Evolutionary conservation across 2,797 vertebrate genomes (phyloP).

Genomic region (Periophthalmus magnuspinnatus): DNA sequence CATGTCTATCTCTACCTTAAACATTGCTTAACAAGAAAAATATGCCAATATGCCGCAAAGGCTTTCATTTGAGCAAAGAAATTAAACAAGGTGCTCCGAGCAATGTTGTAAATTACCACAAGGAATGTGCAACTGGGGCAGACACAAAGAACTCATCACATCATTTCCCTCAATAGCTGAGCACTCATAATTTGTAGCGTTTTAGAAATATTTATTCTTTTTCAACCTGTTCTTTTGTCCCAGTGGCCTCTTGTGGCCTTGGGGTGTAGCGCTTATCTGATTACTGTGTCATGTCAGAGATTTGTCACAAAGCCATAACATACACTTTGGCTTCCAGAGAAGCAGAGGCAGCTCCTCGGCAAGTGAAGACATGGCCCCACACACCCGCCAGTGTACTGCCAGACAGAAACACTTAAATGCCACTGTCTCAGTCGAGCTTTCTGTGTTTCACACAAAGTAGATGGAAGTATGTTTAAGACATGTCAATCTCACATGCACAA

Average conservation of each 20-base stretch:
- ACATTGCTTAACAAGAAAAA: conserved; percentile 87
- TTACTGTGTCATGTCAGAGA: conserved; percentile 76
- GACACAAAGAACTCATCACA: conserved; percentile 72
- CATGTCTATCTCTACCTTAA: conserved; percentile 85
- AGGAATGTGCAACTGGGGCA: conserved; percentile 81
- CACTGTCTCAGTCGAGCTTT: conserved; percentile 9
- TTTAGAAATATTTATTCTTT: conserved; percentile 79
- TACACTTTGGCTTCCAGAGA: conserved; percentile 52
- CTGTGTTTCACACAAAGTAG: background rate
- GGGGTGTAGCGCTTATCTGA: conserved; percentile 72
- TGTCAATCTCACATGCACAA: background rate
- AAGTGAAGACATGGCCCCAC: conserved; percentile 58
- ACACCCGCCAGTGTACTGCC: conserved; percentile 26
- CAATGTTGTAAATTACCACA: conserved; percentile 83
- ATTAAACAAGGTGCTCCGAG: conserved; percentile 82
- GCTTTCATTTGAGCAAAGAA: conserved; percentile 82
- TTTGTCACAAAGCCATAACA: conserved; percentile 76
- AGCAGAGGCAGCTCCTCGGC: conserved; percentile 44
- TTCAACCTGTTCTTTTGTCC: conserved; percentile 76
- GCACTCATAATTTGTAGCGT: conserved; percentile 81
- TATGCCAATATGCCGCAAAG: conserved; percentile 84
- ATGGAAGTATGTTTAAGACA: background rate
- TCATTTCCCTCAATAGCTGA: conserved; percentile 61
- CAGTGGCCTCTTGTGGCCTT: conserved; percentile 72
- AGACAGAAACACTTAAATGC: conserved; percentile 35